phyloP scores from a whole-genome alignment of 1,140 invertebrate species.

The Glomeris maerens region DNA sequence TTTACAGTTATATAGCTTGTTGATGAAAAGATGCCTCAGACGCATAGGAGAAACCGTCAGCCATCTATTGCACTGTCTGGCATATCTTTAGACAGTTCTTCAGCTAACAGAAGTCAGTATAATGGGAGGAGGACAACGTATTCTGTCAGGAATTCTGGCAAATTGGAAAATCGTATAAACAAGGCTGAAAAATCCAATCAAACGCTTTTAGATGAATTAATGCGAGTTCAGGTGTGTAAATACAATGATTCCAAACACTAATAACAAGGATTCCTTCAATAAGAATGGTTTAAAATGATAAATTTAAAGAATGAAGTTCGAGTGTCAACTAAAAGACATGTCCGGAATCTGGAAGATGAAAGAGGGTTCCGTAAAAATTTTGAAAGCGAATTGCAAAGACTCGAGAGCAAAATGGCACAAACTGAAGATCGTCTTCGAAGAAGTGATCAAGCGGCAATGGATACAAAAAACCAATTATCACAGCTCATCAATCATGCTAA shows the following conservation, averaged over 20 bases:
- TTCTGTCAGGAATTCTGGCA: too few species aligned
- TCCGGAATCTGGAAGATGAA: slow-evolving; percentile 17
- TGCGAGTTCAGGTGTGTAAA: slow-evolving; percentile 19
- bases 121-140: too few species aligned
- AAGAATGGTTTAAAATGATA: too few species aligned
- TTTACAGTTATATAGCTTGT: too few species aligned
- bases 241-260: too few species aligned
- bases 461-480: slow-evolving; percentile 16
- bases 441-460: slow-evolving; percentile 13
- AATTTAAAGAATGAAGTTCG: slow-evolving; percentile 7
- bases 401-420: slow-evolving; percentile 14
- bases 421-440: slow-evolving; percentile 14
- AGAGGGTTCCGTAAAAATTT: slow-evolving; percentile 8
- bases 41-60: too few species aligned
- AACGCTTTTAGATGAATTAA: slow-evolving; percentile 22
- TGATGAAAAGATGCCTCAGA: too few species aligned
- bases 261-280: too few species aligned
- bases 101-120: too few species aligned
- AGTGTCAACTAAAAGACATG: slow-evolving; percentile 12
- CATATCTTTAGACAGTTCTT: too few species aligned
- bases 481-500: slow-evolving; percentile 16
- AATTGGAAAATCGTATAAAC: slow-evolving; percentile 13
- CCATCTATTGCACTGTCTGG: too few species aligned
- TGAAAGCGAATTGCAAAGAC: slow-evolving; percentile 8
- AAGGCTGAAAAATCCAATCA: slow-evolving; percentile 21